Evolutionary conservation across 1,140 invertebrate species (phyloP), one percentile per base, ranked within the genome.

Genomic region (Diachasmimorpha longicaudata): DNA sequence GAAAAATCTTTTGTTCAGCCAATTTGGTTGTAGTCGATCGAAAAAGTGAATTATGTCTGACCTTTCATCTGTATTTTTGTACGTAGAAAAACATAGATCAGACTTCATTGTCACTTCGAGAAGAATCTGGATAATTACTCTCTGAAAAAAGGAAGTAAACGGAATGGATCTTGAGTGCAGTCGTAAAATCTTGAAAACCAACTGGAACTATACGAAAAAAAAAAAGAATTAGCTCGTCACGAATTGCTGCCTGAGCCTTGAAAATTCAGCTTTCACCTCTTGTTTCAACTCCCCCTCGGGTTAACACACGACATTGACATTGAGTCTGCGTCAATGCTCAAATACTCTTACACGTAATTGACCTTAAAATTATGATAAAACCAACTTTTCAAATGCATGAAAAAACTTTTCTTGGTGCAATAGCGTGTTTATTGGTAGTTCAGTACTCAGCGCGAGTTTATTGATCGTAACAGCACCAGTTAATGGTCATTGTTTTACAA

Each of bases 261-360:
- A 79, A 80, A 80, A 81, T 81, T 83, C 81, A 84, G 81, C 83
- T 84, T 81, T 85, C 80, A 72, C 82, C 55, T 46, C 16, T 74
- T 83, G 77, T 46, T 70, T 16, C 48, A 52, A 52, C 76, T 80
- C 76, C 78, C 70, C 52, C 63, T n/a, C 58, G 76, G 77, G 48
- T 74, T 71, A 48, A 71, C 67, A 63, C 69, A 81, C 79, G 68
- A 77, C 78, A 83, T 76, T 79, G 75, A 81, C 77, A 78, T 78
- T 77, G 70, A 75, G 73, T 16, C 14, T 52, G 13, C 48, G 14
- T 52, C 36, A 16, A 42, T 37, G 67, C 14, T 69, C 16, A 69
- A 37, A 39, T 14, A 69, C 23, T 69, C 36, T 37, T 69, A 4
- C 67, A 39, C 67, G 23, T 76, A 74, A 82, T 79, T 63, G 58